phyloP scores from a whole-genome alignment of 1,140 invertebrate genomes.

The Cotesia chilonis region DNA sequence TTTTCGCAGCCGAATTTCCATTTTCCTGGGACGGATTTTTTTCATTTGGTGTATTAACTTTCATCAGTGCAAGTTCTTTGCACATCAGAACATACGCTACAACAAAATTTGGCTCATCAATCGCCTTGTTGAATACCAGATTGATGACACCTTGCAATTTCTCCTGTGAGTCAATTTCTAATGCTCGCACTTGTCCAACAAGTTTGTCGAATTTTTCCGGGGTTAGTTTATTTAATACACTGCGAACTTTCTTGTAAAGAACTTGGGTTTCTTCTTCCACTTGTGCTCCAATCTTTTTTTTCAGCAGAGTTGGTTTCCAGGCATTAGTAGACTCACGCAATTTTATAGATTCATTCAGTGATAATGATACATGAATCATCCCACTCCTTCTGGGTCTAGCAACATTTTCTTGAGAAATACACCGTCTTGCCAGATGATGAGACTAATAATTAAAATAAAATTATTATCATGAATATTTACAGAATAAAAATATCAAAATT shows the following conservation, averaged over 20 bases:
- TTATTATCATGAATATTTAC: too few species aligned
- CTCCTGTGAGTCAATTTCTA: constrained; percentile 85
- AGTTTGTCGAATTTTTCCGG: constrained; percentile 90
- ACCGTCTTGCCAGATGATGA: constrained; percentile 60
- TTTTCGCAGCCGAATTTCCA: constrained; percentile 37
- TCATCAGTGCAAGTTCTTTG: constrained; percentile 4
- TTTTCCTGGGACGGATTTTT: not conserved
- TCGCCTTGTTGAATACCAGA: constrained; percentile 93
- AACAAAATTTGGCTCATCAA: constrained; percentile 93
- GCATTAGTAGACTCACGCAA: constrained; percentile 87
- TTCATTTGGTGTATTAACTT: not conserved
- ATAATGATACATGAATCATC: constrained; percentile 76
- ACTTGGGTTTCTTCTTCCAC: constrained; percentile 76
- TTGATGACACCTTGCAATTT: constrained; percentile 86
- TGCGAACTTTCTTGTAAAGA: constrained; percentile 83
- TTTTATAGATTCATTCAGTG: constrained; percentile 82
- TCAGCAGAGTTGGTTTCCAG: constrained; percentile 81
- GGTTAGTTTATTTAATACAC: constrained; percentile 93
- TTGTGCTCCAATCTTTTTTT: constrained; percentile 64
- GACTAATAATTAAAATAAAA: too few species aligned
- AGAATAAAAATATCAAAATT: constrained; percentile 40
- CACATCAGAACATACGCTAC: constrained; percentile 90
- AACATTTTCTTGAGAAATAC: constrained; percentile 65
- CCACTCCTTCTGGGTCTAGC: constrained; percentile 55
- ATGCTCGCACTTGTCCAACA: constrained; percentile 76